Evolutionary conservation across 2,888 invertebrate species (phyloP).

Genomic region (Pycnomerus fuliginosus): DNA sequence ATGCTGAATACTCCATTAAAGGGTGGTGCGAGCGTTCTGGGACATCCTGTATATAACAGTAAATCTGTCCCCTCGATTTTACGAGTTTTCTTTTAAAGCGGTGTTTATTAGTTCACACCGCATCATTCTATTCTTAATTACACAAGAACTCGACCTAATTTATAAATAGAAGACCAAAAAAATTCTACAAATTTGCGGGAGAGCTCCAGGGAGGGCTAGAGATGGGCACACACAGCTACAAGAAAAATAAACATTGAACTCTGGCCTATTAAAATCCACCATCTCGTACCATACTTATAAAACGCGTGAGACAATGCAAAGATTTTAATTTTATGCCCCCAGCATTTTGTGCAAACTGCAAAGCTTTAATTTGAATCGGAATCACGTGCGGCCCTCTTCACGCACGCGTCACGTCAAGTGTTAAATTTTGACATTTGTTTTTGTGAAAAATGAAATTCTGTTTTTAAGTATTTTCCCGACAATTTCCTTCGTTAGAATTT

Average conservation of each 20-base stretch:
- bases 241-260: conserved; percentile 1
- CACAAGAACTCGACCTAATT: no score
- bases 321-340: background rate
- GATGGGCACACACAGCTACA: conserved; percentile 6
- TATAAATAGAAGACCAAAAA: conserved; percentile 13
- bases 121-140: no score
- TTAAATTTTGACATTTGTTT: conserved; percentile 24
- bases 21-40: no score
- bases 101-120: no score
- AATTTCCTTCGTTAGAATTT: conserved; percentile 1
- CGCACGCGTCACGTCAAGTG: conserved; percentile 28
- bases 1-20: no score
- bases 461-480: conserved; percentile 6
- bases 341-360: background rate
- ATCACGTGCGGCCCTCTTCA: conserved; percentile 23
- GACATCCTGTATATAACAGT: no score
- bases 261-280: background rate
- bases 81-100: no score
- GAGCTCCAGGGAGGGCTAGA: no score
- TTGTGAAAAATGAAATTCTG: no score
- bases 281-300: conserved; percentile 2
- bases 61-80: no score
- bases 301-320: background rate
- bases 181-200: conserved; percentile 19
- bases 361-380: background rate